Evolutionary conservation across 2,888 invertebrate species (phyloP), one percentile per base, ranked within the genome.

Genomic region (Halictus quadricinctus): DNA sequence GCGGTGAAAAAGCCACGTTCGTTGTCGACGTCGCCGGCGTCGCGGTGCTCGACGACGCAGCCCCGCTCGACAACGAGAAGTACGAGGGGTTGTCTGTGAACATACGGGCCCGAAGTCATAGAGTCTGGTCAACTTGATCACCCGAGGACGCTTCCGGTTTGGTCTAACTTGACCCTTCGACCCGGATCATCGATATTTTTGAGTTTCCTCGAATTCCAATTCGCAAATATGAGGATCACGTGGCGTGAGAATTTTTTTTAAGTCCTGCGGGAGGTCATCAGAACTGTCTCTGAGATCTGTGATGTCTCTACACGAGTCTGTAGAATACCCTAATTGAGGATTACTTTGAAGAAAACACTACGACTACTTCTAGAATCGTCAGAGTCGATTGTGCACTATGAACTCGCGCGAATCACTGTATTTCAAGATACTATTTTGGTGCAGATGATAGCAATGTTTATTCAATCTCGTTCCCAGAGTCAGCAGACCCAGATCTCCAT

Each of bases 1-100:
- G 87, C 13, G 88, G 80, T 36, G 88, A 82, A 15, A 81, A 54
- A n/a, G 80, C 73, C 18, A 76, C 84, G 79, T 75, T 76, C 58
- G 85, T 74, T 54, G 86, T 78, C 73, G 84, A 72, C 78, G 86
- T 50, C 41, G 88, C 58, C 72, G 87, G 75, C 80, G 72, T 79
- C 58, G 87, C 87, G 75, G 84, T 79, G 73, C 91, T 85, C 83
- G 88, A 90, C 79, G 87, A 79, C 76, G 82, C 80, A 82, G 86
- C 70, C 81, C 88, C 81, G 87, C 80, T 96, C 88, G 96, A 95
- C 91, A 97, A 95, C 92, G 97, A 96, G 94, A 97, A 97, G 94
- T 97, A 97, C 87, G 97, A 97, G 72, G 97, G 97, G 95, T 97
- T 97, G 95, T 97, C 97, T 97, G 96, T 89, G 90, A 96, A 95